Conservation (phyloP, 1,140 invertebrate genomes). For the Caenorhabditis inopinata region DNA sequence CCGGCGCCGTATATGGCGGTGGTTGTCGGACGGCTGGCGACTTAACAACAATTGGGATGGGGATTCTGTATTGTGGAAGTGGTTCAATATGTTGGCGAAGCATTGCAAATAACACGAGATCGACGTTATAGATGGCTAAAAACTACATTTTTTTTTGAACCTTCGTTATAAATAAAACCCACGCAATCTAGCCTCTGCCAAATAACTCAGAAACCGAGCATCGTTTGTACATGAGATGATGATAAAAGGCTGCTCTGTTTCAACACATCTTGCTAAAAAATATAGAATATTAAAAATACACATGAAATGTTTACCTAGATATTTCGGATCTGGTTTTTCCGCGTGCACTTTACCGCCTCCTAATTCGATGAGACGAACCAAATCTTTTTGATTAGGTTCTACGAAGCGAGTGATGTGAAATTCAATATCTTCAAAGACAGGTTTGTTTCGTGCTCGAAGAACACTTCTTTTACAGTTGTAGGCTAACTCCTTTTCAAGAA, state of each 20-base stretch:
- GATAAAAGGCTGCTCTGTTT: conserved; percentile 39
- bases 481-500: conserved; percentile 41
- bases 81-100: conserved; percentile 47
- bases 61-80: conserved; percentile 22
- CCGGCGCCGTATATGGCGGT: not conserved
- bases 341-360: conserved; percentile 28
- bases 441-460: conserved; percentile 20
- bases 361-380: conserved; percentile 21
- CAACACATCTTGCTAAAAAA: conserved; percentile 31
- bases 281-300: too few species aligned
- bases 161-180: not conserved
- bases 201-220: conserved; percentile 5
- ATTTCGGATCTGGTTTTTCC: conserved; percentile 3
- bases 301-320: not conserved
- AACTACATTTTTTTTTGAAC: not conserved
- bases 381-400: not conserved
- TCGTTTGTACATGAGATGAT: conserved; percentile 34
- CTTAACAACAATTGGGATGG: not conserved
- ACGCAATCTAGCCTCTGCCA: conserved; percentile 24
- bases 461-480: conserved; percentile 47
- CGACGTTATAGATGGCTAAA: conserved; percentile 48
- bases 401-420: conserved; percentile 41
- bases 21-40: not conserved
- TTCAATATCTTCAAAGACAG: conserved; percentile 45
- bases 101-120: conserved; percentile 44